Base-by-base conservation (phyloP, 2,113 vertebrate species). In the Periophthalmodon schlosseri region DNA sequence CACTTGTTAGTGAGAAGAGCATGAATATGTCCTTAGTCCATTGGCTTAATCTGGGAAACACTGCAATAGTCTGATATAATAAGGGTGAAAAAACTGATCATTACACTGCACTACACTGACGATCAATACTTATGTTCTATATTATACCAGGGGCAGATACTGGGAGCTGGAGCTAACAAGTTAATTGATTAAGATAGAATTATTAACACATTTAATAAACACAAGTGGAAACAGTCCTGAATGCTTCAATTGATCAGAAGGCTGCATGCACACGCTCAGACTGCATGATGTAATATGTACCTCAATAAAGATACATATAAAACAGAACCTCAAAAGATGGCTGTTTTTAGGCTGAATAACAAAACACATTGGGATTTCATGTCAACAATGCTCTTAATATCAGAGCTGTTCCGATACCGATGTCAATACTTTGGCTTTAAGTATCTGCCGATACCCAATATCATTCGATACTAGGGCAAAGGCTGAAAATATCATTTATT, bases 81-180 rank as follows among this genome's bases (percentile, higher is more conserved):
- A 44, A 77, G 72, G 0, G 66, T 73, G 11, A 81, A 69, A 81
- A 52, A 57, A 9, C n/a, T 16, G 16, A 36, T 21, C 74, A 54
- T 49, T 72, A 76, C 68, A 73, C 57, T 79, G 36, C 28, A 60
- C 23, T 28, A 77, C 66, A 52, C 20, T 71, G 60, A 81, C 54
- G 72, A 88, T 85, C 80, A 78, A 79, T 84, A 77, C 66, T 67
- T 58, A 57, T 28, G 61, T 4, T 52, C 44, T 77, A 52, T 54
- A 72, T 58, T 75, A 66, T 72, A 76, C 50, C 61, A 46, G 74
- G 44, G 39, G 4, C 72, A 57, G 28, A 79, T 79, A 78, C 54
- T 75, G 64, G 49, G 47, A 46, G 77, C 72, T 76, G 60, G 75
- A 81, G 28, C 67, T 77, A 83, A 71, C 71, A 56, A 66, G 60